Evolutionary conservation across 2,888 invertebrate genomes (phyloP), one percentile per base, ranked within the genome.

Genomic region (Tetropium fuscum): DNA sequence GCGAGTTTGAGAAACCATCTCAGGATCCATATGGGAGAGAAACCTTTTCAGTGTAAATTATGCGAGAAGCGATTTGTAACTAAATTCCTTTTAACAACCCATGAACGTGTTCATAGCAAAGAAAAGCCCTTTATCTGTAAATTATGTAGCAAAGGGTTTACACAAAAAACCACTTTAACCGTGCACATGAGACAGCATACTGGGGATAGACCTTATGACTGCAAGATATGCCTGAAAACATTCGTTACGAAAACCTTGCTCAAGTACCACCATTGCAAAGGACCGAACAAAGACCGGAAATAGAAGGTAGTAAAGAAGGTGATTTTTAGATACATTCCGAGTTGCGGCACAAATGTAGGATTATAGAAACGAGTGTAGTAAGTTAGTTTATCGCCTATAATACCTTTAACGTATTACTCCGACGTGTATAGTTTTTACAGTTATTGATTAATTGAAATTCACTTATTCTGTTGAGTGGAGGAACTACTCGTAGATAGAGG

Each of bases 11-110:
- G 16, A 10, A 30, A 47, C 22, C 67, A 71, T 44, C 34, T 48
- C 76, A 82, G 85, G 0, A 81, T 80, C 0, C 87, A 87, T 49
- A 83, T 84, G 0, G 84, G 85, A 2, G 80, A 84, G 0, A 79
- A 85, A 30, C 87, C 87, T 1, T 85, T 81, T 44, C 80, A 82
- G 11, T 87, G 87, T 59, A 82, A 84, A 7, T 79, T 82, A 51
- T 87, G 87, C 57, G 84, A 83, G 30, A 86, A 86, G 64, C 71
- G 82, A 0, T 87, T 87, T 67, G 84, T 84, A 36, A 83, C 85
- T 58, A 81, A 82, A 58, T 83, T 82, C 59, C 83, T 84, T 0
- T 66, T 86, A 32, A 82, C 82, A 5, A 79, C 82, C 2, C 86
- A 86, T 64, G 78, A 77, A 18, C 74, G 86, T 27, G 84, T 84